These are phyloP conservation scores for Panagrolaimus sp. DNA, from an alignment of 1,140 invertebrate genomes.

Conservation along the genomic window DNA sequence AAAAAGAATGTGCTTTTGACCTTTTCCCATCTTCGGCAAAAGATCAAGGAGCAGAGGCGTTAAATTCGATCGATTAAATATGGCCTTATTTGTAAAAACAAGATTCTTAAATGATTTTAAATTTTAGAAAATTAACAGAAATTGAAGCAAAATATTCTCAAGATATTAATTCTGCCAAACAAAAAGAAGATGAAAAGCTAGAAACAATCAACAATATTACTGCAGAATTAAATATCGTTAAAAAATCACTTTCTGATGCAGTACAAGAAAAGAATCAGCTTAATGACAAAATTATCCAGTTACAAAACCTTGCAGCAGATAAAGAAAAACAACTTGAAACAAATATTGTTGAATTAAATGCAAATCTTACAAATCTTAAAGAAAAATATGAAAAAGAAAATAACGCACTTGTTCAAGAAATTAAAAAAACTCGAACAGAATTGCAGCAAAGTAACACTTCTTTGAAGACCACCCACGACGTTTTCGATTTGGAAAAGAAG, in stretches of 20 bases:
- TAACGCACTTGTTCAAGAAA: too few species aligned
- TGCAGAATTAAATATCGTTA: neutral
- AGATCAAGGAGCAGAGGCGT: too few species aligned
- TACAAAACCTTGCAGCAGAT: neutral
- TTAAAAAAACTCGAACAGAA: neutral
- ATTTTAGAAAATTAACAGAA: neutral
- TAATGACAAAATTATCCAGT: neutral
- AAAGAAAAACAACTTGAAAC: neutral
- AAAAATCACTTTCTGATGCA: neutral
- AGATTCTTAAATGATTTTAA: neutral
- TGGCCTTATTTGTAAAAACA: too few species aligned
- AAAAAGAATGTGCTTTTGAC: too few species aligned
- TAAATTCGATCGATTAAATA: too few species aligned
- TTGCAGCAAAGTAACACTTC: neutral
- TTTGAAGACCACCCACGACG: neutral
- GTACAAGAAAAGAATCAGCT: neutral
- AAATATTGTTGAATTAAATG: neutral
- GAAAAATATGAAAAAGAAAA: neutral
- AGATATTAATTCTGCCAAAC: too few species aligned
- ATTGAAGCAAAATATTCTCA: too few species aligned
- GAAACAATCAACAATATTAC: too few species aligned
- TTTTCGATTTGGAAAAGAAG: neutral
- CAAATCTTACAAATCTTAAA: neutral
- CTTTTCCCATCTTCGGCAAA: too few species aligned
- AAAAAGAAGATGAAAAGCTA: too few species aligned